Evolutionary conservation across 1,140 invertebrate species (phyloP), one percentile per base, ranked within the genome.

Genomic region (Choristoneura fumiferana): DNA sequence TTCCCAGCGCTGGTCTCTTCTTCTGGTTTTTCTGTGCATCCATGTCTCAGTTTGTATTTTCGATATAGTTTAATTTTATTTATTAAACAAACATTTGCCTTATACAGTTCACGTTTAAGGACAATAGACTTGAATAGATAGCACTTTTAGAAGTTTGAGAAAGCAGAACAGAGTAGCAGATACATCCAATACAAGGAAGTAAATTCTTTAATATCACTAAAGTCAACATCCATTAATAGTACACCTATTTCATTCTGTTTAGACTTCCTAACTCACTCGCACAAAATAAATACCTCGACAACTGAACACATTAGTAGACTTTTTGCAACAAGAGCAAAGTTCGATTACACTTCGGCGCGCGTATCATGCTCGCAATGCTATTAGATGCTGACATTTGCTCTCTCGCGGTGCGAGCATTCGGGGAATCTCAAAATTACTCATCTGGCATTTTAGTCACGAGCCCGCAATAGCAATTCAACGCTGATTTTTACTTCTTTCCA

Each of bases 401-500:
- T 65, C 60, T 72, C 67, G 68, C 63, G 68, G 65, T 66, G 68
- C 62, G 62, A 58, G 76, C 76, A 84, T 86, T 78, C 76, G 67
- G 71, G 63, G 83, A 78, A 88, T 87, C 82, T 86, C 64, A 76
- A 81, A 84, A 87, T 82, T 85, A 87, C 81, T 85, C 81, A 85
- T 88, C 82, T 65, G 67, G 73, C 68, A 88, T 87, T 88, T 79
- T 68, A 81, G 82, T 83, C 85, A 87, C 85, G 85, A 73, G 69
- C 60, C 65, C 63, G 69, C 72, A 68, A 72, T 80, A 76, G 66
- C 76, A 63, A 71, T 75, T 67, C 73, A 54, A 67, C 76, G 76
- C 73, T 88, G 85, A 88, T 88, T 88, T 88, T 87, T 87, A 85
- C 84, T 85, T 88, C 83, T 86, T 85, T 86, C 69, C 68, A 81